Conservation (phyloP, 35 echinoderm and acorn worm genomes). For the Ophiothrix spiculata region DNA sequence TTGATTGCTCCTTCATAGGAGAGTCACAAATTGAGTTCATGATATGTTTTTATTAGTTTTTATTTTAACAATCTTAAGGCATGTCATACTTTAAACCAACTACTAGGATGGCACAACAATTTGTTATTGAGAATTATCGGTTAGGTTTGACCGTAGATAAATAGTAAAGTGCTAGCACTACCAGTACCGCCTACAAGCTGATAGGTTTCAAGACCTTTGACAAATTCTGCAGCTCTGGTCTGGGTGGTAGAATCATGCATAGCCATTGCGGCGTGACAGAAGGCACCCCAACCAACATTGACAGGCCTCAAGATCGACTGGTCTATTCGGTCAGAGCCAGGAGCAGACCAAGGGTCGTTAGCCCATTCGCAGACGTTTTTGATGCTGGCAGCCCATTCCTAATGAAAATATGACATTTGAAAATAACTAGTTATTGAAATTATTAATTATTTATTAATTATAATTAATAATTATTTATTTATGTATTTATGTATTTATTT, state of each 20-base stretch:
- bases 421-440: too few relatives aligned
- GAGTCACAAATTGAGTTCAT: too few relatives aligned
- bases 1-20: too few relatives aligned
- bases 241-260: conserved; percentile 21
- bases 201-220: conserved; percentile 30
- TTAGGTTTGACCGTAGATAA: conserved; percentile 83
- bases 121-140: too few relatives aligned
- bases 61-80: too few relatives aligned
- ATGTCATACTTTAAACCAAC: too few relatives aligned
- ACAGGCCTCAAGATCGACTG: conserved; percentile 54
- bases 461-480: too few relatives aligned
- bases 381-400: conserved; percentile 76
- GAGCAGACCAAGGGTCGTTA: conserved; percentile 64
- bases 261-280: conserved; percentile 70
- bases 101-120: too few relatives aligned
- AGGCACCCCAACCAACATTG: conserved; percentile 48
- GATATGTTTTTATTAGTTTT: too few relatives aligned
- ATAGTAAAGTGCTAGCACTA: conserved; percentile 74
- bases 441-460: too few relatives aligned
- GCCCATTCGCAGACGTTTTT: conserved; percentile 69
- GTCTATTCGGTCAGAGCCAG: conserved; percentile 56
- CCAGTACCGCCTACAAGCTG: conserved; percentile 68
- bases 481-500: too few relatives aligned
- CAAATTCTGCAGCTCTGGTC: conserved; percentile 37
- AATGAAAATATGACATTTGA: too few relatives aligned